Evolutionary conservation across 2,113 vertebrate genomes (phyloP), one percentile per base, ranked within the genome.

Genomic region (Salvator merianae): DNA sequence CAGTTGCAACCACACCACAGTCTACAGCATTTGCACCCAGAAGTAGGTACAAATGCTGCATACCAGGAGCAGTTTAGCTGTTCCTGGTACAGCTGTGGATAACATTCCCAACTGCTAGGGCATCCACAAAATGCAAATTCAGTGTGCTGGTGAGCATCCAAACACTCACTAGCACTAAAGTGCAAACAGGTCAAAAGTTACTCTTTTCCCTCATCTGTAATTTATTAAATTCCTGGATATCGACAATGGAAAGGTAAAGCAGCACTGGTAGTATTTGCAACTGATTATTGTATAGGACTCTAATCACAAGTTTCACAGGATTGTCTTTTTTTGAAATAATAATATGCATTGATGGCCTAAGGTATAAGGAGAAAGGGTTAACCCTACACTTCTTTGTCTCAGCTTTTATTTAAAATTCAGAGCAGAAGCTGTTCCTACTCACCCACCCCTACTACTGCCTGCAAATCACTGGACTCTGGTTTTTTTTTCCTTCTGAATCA

Each of bases 361-460:
- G 50, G 71, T 70, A 30, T 50, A 7, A 77, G 68, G 14, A 30
- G 36, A 22, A 1, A 65, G 40, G 69, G 1, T 28, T 28, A 78
- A 5, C 16, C 36, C 36, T 65, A 22, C 7, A 50, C 9, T 0
- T 43, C 68, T 14, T 0, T 53, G 55, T 18, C 63, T 82, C 74
- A 68, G 62, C 34, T 63, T 85, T 63, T 34, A 71, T 32, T 86
- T 76, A 82, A 87, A 69, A 36, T 69, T 79, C 55, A 89, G 86
- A 73, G 10, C 36, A 79, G 63, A 50, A 34, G 86, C 38, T 63
- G 20, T 32, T 79, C 16, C 50, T 79, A 40, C 62, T 91, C 84
- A 91, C 80, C 77, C 83, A 77, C 79, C 73, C 75, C 28, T 88
- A 88, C 70, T 3, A 14, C 50, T 90, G 47, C 59, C 30, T 3